Conservation (phyloP, 2,888 invertebrate species). For the Uropetala carovei region DNA sequence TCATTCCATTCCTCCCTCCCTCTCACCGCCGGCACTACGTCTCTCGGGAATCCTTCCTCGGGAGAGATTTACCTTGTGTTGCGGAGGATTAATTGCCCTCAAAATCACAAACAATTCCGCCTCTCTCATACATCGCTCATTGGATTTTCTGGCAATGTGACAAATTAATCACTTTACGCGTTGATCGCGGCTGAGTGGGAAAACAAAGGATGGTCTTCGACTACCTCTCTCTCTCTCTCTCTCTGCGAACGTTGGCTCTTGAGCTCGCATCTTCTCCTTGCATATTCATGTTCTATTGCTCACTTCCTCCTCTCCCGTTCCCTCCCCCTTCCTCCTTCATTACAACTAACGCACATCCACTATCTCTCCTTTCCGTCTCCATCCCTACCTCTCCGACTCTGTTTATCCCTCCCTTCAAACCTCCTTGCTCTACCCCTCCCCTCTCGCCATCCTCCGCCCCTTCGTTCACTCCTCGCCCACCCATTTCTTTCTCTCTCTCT, state of each 20-base stretch:
- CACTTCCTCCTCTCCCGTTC: not conserved
- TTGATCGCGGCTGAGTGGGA: not conserved
- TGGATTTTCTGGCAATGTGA: slow-evolving; percentile 57
- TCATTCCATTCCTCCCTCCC: not conserved
- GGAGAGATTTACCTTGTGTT: slow-evolving; percentile 30
- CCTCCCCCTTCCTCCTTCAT: too few relatives aligned
- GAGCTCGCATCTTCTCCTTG: not conserved
- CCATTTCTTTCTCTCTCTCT: not conserved
- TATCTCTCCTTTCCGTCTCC: not conserved
- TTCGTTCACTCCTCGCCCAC: not conserved
- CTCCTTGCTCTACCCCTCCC: not conserved
- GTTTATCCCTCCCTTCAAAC: not conserved
- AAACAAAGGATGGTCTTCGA: not conserved
- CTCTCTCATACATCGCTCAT: slow-evolving; percentile 49
- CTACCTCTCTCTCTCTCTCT: not conserved
- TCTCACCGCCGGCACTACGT: not conserved
- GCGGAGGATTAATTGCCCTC: slow-evolving; percentile 20
- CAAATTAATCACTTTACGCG: slow-evolving; percentile 60
- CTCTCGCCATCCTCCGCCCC: not conserved
- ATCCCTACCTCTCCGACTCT: not conserved
- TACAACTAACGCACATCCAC: too few relatives aligned
- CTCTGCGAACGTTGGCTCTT: not conserved
- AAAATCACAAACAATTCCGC: slow-evolving; percentile 37
- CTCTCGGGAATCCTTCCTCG: not conserved
- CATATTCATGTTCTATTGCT: not conserved